phyloP scores from a whole-genome alignment of 2,113 vertebrate genomes.

The Anthoscopus minutus region DNA sequence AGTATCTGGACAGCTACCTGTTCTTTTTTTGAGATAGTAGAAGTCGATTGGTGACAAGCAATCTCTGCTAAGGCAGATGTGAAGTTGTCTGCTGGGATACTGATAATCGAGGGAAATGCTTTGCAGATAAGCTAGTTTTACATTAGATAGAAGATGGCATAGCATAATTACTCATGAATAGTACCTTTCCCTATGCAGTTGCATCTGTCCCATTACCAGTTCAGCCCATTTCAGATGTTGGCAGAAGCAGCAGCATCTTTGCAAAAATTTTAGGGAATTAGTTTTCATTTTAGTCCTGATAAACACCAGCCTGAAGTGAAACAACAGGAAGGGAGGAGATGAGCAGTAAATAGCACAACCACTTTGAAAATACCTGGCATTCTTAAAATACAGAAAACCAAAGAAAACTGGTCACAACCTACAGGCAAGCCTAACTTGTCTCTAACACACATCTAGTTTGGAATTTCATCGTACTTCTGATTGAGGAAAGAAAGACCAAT shows the following conservation, averaged over 20 bases:
- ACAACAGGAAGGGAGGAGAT: not conserved
- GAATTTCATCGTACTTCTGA: conserved; percentile 59
- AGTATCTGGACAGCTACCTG: not conserved
- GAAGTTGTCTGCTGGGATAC: not conserved
- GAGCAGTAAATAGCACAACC: not conserved
- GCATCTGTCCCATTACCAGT: not conserved
- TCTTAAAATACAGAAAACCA: not conserved
- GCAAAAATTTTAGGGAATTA: not conserved
- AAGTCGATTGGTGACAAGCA: not conserved
- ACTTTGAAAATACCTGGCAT: not conserved
- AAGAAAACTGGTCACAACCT: not conserved
- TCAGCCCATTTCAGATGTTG: not conserved
- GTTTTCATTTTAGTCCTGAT: not conserved
- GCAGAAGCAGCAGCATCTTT: not conserved
- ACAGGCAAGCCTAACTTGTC: not conserved
- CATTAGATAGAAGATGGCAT: not conserved
- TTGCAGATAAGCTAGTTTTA: not conserved
- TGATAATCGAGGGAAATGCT: not conserved
- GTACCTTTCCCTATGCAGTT: not conserved
- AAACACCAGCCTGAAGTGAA: not conserved
- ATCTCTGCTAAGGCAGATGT: not conserved
- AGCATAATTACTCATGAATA: not conserved
- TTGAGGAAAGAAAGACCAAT: conserved; percentile 65
- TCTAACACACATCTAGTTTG: conserved; percentile 47
- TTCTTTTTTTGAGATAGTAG: not conserved